Percentiles rank a stretch among this genome's conserved stretches.
Conservation (phyloP, 2,797 vertebrate genomes). For the Gallinago nigripennis region DNA sequence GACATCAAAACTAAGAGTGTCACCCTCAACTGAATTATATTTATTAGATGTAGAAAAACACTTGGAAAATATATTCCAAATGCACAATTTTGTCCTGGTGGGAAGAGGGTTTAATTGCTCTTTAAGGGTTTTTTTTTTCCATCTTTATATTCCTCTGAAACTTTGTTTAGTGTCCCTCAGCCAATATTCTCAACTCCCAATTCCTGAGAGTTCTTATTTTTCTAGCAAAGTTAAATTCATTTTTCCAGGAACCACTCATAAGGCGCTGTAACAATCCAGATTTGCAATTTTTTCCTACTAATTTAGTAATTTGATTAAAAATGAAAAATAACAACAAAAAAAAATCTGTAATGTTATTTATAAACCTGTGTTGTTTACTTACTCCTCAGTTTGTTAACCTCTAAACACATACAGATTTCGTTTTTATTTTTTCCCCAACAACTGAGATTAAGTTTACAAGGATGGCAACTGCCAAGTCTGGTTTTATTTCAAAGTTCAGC, state of each 20-base stretch:
- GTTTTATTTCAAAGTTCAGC: background rate
- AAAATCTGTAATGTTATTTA: background rate
- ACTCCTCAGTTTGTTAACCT: background rate
- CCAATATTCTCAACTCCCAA: background rate
- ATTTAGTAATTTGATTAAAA: background rate
- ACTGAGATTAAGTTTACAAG: background rate
- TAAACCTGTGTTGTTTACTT: background rate
- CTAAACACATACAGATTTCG: background rate
- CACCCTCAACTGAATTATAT: background rate
- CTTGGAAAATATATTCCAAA: conserved; percentile 2
- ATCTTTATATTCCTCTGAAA: background rate
- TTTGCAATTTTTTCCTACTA: background rate
- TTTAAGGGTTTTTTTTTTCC: background rate
- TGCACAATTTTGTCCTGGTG: background rate
- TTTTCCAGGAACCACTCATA: background rate
- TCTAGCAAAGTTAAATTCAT: background rate
- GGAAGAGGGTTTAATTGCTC: background rate
- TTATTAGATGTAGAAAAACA: background rate
- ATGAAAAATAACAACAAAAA: background rate
- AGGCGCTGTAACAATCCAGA: background rate
- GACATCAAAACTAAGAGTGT: background rate
- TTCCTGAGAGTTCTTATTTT: background rate
- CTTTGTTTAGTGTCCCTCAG: background rate
- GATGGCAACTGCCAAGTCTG: background rate
- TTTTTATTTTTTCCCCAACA: background rate